phyloP scores from a whole-genome alignment of 2,888 invertebrate species.

The Falcaria lacertinaria region DNA sequence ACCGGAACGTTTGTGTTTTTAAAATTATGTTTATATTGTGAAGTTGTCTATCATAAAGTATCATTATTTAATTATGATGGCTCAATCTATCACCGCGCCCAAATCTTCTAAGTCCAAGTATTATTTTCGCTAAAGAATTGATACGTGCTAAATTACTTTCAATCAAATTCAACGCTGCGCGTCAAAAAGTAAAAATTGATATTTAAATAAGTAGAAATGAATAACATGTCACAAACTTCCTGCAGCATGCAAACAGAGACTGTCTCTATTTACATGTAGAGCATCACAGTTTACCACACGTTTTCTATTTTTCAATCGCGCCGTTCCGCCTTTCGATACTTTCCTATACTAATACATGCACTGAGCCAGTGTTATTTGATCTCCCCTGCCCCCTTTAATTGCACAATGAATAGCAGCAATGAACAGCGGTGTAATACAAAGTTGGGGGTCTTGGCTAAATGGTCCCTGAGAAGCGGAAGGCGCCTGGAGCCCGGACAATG shows the following conservation, averaged over 20 bases:
- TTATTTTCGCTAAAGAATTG: no score
- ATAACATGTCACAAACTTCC: constrained; percentile 29
- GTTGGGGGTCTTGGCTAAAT: constrained; percentile 44
- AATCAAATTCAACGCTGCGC: not conserved
- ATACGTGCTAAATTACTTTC: not conserved
- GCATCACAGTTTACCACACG: constrained; percentile 43
- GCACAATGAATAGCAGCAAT: constrained; percentile 30
- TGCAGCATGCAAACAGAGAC: constrained; percentile 34
- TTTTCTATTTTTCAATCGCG: constrained; percentile 74
- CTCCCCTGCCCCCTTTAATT: constrained; percentile 34
- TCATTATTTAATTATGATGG: no score
- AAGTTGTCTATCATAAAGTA: no score
- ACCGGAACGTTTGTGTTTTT: no score
- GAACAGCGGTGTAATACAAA: constrained; percentile 39
- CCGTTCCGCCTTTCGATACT: constrained; percentile 74
- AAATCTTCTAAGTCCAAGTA: no score
- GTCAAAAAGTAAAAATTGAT: not conserved
- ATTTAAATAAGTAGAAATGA: constrained; percentile 8
- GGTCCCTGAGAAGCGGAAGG: constrained; percentile 63
- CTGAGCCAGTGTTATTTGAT: constrained; percentile 36
- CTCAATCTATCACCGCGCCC: no score
- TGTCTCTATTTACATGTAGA: constrained; percentile 54
- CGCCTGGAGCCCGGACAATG: constrained; percentile 68
- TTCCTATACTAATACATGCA: constrained; percentile 61
- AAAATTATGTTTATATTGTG: no score